These are phyloP conservation scores for Eilema depressum DNA, from an alignment of 2,888 invertebrate species.

Conservation along the genomic window DNA sequence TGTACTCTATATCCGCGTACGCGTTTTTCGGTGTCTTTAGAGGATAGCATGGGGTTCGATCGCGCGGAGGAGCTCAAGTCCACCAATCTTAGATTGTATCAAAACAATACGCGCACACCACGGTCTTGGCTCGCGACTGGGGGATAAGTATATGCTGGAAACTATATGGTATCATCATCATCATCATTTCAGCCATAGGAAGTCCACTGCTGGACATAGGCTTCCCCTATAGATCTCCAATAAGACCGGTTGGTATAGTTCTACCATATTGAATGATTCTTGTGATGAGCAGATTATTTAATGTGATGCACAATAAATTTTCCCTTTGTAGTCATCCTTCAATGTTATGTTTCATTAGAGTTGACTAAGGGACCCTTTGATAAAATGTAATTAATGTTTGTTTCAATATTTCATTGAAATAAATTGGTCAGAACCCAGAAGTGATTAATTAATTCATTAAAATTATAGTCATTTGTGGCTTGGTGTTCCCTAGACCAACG, in stretches of 20 bases:
- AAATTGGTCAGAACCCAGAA: neutral
- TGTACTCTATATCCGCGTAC: no score
- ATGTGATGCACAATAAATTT: neutral
- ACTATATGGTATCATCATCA: no score
- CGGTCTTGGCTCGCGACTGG: no score
- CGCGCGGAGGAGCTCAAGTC: no score
- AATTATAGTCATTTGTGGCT: neutral
- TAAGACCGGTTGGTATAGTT: neutral
- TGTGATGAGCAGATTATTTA: neutral
- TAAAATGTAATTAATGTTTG: neutral
- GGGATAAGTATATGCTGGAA: no score
- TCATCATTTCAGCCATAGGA: no score
- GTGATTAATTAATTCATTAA: neutral
- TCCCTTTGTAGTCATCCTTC: neutral
- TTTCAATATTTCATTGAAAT: neutral
- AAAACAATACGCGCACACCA: no score
- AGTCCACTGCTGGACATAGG: no score
- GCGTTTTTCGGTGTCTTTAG: no score
- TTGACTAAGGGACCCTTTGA: neutral
- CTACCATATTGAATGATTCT: neutral
- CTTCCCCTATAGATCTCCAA: no score
- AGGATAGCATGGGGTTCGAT: no score
- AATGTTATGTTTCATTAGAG: neutral
- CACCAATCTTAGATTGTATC: no score
- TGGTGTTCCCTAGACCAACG: neutral